Conservation (phyloP, 2,888 invertebrate species). For the Molanna angustata region DNA sequence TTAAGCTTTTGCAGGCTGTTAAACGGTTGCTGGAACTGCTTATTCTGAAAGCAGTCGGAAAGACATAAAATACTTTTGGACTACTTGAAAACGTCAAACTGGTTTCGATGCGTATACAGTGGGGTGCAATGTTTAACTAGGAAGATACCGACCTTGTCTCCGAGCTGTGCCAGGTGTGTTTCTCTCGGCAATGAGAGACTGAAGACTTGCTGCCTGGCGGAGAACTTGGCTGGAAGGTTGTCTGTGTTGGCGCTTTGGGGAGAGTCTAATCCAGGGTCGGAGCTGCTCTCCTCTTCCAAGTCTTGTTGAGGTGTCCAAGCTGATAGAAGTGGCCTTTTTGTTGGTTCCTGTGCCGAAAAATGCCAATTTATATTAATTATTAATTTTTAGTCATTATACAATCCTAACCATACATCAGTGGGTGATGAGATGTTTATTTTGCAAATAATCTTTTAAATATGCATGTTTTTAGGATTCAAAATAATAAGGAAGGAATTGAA, state of each 20-base stretch:
- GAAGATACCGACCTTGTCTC: constrained; percentile 39
- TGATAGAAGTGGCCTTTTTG: constrained; percentile 35
- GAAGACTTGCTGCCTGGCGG: constrained; percentile 62
- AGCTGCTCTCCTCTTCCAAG: constrained; percentile 66
- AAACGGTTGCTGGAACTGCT: constrained; percentile 55
- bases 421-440: no score
- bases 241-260: constrained; percentile 34
- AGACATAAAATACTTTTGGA: constrained; percentile 56
- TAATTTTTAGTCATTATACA: no score
- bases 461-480: no score
- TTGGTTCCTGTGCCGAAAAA: constrained; percentile 27
- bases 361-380: no score
- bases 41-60: constrained; percentile 55
- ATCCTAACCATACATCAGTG: no score
- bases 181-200: constrained; percentile 75
- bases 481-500: no score
- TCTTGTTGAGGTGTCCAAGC: constrained; percentile 88
- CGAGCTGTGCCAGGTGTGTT: constrained; percentile 46
- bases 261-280: constrained; percentile 46
- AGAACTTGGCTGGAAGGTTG: constrained; percentile 42
- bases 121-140: constrained; percentile 4
- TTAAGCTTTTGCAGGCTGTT: constrained; percentile 69
- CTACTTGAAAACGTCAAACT: constrained; percentile 38
- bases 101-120: background rate
- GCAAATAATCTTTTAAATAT: no score